Evolutionary conservation across 2,797 vertebrate species (phyloP).

Genomic region (Cheirogaleus major): DNA sequence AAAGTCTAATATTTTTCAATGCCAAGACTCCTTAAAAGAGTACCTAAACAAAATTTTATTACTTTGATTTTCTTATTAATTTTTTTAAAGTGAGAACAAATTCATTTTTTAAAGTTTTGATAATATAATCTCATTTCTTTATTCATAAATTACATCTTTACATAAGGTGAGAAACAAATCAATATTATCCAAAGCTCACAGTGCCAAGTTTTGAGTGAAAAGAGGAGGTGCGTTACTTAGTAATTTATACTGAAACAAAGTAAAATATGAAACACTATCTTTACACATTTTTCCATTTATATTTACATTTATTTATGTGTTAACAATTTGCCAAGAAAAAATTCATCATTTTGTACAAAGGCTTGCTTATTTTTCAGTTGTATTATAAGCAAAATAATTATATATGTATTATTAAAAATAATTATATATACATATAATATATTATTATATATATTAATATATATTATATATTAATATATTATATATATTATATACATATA

Average conservation of each 20-base stretch:
- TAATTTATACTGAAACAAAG: not conserved
- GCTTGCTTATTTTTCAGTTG: not conserved
- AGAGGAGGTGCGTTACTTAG: not conserved
- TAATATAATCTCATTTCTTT: not conserved
- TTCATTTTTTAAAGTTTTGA: not conserved
- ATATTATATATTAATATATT: no score
- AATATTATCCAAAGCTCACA: not conserved
- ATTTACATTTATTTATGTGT: not conserved
- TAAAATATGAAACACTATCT: not conserved
- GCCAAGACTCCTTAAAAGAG: conserved; percentile 6
- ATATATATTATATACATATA: no score
- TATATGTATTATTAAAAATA: not conserved
- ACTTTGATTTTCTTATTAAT: not conserved
- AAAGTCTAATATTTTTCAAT: not conserved
- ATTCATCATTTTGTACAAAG: not conserved
- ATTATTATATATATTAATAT: no score
- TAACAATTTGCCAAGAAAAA: not conserved
- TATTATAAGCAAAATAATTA: not conserved
- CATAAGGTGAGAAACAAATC: not conserved
- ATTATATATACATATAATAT: not conserved
- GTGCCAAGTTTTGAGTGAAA: not conserved
- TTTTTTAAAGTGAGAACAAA: not conserved
- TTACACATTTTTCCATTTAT: not conserved
- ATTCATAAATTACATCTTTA: not conserved
- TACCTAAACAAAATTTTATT: not conserved